Evolutionary conservation across 1,140 invertebrate species (phyloP).

Genomic region (Anastrepha obliqua): DNA sequence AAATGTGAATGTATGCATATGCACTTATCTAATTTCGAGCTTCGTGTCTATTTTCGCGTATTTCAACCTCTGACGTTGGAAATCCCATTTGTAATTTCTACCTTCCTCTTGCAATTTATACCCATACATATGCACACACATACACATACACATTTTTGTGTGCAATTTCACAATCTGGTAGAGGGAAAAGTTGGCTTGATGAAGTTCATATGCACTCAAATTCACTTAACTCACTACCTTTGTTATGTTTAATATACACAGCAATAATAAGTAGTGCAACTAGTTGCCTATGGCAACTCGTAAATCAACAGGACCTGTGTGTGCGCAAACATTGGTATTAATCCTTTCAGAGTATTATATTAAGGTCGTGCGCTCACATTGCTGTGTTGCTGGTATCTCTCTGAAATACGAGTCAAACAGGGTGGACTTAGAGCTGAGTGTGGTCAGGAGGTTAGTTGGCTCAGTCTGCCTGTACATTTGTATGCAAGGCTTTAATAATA

Average conservation of each 20-base stretch:
- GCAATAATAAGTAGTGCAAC: not conserved
- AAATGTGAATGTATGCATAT: not conserved
- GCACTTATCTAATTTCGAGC: not conserved
- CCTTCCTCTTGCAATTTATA: slow-evolving; percentile 2
- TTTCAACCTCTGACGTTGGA: not conserved
- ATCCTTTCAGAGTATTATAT: too few species aligned
- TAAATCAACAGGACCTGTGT: too few species aligned
- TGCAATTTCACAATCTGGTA: not conserved
- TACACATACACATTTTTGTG: not conserved
- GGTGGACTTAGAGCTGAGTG: too few species aligned
- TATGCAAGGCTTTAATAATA: too few species aligned
- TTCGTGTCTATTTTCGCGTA: not conserved
- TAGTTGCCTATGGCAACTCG: not conserved
- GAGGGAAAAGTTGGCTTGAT: not conserved
- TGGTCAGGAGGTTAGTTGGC: too few species aligned
- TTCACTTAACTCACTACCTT: slow-evolving; percentile 32
- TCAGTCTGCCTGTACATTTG: too few species aligned
- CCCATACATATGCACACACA: not conserved
- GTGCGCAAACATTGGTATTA: too few species aligned
- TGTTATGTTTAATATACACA: not conserved
- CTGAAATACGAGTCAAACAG: too few species aligned
- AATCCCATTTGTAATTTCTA: slow-evolving; percentile 46
- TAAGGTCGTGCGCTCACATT: too few species aligned
- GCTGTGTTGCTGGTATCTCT: too few species aligned
- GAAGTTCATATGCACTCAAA: slow-evolving; percentile 26